Percentiles rank a stretch among this genome's conserved stretches.
Evolutionary conservation across 2,888 invertebrate genomes (phyloP).

Genomic region (Melipona bicolor): DNA sequence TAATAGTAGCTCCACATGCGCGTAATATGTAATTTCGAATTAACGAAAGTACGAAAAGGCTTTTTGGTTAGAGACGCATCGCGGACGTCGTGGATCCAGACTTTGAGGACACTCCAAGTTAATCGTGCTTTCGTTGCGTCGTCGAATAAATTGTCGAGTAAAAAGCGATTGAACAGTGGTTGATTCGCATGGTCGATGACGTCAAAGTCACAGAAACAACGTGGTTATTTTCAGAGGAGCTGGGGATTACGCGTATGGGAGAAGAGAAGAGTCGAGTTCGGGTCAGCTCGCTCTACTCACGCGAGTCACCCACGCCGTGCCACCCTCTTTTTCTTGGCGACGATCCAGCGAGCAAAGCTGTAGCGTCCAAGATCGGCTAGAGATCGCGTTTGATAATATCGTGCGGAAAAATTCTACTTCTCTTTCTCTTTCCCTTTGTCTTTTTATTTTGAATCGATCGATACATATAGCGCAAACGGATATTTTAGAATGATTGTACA

Average conservation of each 20-base stretch:
- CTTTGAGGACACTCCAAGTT: constrained; percentile 28
- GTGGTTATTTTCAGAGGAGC: constrained; percentile 71
- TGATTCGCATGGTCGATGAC: constrained; percentile 71
- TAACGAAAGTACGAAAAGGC: not conserved
- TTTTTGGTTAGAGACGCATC: no score
- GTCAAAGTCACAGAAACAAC: constrained; percentile 69
- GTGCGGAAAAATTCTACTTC: constrained; percentile 20
- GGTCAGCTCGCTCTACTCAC: constrained; percentile 71
- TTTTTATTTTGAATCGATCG: no score
- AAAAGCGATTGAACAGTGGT: constrained; percentile 39
- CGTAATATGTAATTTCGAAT: no score
- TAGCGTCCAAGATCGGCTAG: constrained; percentile 42
- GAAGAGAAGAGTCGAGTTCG: constrained; percentile 65
- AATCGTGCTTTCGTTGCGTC: constrained; percentile 51
- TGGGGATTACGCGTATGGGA: constrained; percentile 17
- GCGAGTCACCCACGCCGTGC: constrained; percentile 78
- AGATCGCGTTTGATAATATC: constrained; percentile 48
- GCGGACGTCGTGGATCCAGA: not conserved
- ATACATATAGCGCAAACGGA: no score
- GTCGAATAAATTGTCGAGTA: constrained; percentile 40
- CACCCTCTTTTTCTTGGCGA: constrained; percentile 72
- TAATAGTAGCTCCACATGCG: not conserved
- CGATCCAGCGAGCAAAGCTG: constrained; percentile 58
- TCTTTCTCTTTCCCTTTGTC: no score
- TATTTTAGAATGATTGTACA: no score